Percentiles rank a stretch among this genome's conserved stretches.
Evolutionary conservation across 2,888 invertebrate genomes (phyloP).

Genomic region (Piscicola geometra): DNA sequence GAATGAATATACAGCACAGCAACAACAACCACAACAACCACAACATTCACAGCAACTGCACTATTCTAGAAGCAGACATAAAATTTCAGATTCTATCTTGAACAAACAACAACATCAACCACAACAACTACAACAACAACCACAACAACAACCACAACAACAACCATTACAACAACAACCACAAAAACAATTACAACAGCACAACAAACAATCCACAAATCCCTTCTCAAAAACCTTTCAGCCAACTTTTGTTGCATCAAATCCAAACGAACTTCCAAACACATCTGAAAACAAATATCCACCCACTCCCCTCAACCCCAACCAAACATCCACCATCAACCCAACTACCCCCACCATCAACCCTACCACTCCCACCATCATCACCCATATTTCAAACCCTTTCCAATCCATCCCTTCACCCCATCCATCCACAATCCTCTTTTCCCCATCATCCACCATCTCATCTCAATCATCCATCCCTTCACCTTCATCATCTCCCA

Average conservation of each 20-base stretch:
- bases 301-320: too few relatives aligned
- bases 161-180: neutral
- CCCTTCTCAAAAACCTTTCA: too few relatives aligned
- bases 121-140: neutral
- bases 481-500: neutral
- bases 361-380: neutral
- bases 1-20: slow-evolving; percentile 1
- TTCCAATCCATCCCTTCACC: slow-evolving; percentile 6
- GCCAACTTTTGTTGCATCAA: too few relatives aligned
- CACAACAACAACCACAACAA: neutral
- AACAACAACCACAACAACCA: neutral
- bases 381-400: neutral
- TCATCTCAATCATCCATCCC: neutral
- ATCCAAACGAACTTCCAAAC: too few relatives aligned
- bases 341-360: neutral
- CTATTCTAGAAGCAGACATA: too few relatives aligned
- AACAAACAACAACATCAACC: neutral
- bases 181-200: neutral
- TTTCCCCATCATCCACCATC: slow-evolving; percentile 13
- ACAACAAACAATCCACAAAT: neutral
- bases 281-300: too few relatives aligned
- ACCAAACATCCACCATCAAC: neutral
- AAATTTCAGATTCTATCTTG: too few relatives aligned
- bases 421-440: neutral
- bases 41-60: neutral